These are phyloP conservation scores for Tiliqua scincoides DNA, from an alignment of 2,113 vertebrate genomes.

Conservation along the genomic window DNA sequence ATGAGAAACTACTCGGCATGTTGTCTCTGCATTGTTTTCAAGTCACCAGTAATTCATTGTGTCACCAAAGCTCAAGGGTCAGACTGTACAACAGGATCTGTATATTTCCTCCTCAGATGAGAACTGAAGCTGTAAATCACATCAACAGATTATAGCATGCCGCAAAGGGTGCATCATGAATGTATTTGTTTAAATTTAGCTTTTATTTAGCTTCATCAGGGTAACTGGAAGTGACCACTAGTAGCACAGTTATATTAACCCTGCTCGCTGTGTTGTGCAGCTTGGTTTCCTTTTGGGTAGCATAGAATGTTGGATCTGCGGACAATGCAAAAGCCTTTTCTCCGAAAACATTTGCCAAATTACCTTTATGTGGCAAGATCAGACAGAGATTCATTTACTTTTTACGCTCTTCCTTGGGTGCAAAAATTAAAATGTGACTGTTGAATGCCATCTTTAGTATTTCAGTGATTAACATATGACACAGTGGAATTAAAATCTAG, in stretches of 20 bases:
- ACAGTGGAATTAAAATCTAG: neutral
- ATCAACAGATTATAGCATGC: neutral
- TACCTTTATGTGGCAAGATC: neutral
- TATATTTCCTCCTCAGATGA: neutral
- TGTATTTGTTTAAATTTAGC: conserved; percentile 12
- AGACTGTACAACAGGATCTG: neutral
- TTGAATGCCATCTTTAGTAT: neutral
- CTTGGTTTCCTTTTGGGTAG: neutral
- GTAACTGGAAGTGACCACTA: conserved; percentile 8
- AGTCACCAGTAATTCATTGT: neutral
- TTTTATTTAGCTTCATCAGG: conserved; percentile 17
- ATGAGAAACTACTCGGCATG: neutral
- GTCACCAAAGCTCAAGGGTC: conserved; percentile 14
- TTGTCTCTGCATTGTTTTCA: neutral
- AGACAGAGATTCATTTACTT: neutral
- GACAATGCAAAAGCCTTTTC: neutral
- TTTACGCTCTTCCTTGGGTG: neutral
- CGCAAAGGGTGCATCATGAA: conserved; percentile 12
- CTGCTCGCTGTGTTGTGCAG: neutral
- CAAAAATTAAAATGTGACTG: neutral
- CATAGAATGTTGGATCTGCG: neutral
- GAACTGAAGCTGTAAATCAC: conserved; percentile 1
- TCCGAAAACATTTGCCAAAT: neutral
- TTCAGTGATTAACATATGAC: neutral
- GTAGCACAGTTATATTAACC: neutral